Evolutionary conservation across 2,113 vertebrate species (phyloP), one percentile per base, ranked within the genome.

Genomic region (Eulemur macaco): DNA sequence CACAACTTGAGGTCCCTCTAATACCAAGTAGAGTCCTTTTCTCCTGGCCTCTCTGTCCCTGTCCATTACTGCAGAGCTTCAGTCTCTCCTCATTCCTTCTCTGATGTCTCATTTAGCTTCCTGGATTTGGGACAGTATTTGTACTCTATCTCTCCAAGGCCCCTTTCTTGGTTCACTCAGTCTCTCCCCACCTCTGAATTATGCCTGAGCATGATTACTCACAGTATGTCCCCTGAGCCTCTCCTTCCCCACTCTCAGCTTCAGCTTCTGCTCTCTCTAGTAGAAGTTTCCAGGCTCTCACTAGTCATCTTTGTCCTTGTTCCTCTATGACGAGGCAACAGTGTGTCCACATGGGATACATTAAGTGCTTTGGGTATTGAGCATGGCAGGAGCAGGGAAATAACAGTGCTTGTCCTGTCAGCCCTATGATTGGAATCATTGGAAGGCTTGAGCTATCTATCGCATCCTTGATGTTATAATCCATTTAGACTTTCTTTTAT

Each of bases 131-230:
- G 60, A 15, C 74, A 54, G 82, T 47, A 63, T 47, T 77, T 82
- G 14, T 31, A 69, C 68, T 71, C n/a, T n/a, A 1, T 29, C 17
- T 86, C 34, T 84, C 2, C 8, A 78, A 63, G 45, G 85, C 8
- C 17, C 34, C 27, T 34, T 39, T 68, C 21, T 60, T 64, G 17
- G 18, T 66, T 78, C 7, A 25, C 25, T 39, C 3, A 11, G 1
- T 3, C 4, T 8, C 34, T 2, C 0, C 13, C 3, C 13, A 68
- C 17, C 56, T 78, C 60, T 68, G 12, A 56, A 39, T 52, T 8
- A 20, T 17, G 7, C 0, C 9, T 47, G 0, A 63, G 60, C 11
- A 11, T 12, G 11, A 29, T 63, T 63, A 0, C 21, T 58, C 8
- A 68, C 1, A 76, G 12, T 8, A 31, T 29, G 37, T 88, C 10